Percentiles rank a stretch among this genome's conserved stretches.
phyloP scores from a whole-genome alignment of 2,113 vertebrate species.

The Upupa epops region DNA sequence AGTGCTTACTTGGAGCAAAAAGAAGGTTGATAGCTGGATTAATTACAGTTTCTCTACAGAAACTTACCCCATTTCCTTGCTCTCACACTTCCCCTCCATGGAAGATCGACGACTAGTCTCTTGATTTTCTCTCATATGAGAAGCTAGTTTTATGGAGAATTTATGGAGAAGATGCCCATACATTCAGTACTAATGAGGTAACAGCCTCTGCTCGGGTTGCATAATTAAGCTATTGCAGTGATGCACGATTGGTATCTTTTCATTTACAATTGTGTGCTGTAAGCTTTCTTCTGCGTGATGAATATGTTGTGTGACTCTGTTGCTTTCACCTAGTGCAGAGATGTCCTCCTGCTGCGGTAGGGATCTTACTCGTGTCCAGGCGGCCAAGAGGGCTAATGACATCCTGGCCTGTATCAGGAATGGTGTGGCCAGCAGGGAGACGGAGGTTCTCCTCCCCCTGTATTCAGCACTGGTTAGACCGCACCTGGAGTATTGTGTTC shows the following conservation, averaged over 20 bases:
- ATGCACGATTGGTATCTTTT: neutral
- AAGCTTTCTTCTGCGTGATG: neutral
- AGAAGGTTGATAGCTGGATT: neutral
- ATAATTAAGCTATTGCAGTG: neutral
- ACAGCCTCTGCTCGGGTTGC: neutral
- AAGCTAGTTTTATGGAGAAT: neutral
- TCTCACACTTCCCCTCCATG: neutral
- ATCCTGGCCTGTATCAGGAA: too few species aligned
- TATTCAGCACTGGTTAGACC: too few species aligned
- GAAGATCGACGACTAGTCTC: neutral
- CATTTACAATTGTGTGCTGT: rapidly evolving
- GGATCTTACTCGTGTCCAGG: rapidly evolving
- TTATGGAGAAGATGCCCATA: too few species aligned
- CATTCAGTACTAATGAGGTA: neutral
- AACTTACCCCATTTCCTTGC: neutral
- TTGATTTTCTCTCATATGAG: neutral
- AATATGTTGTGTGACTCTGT: neutral
- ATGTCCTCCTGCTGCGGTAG: rapidly evolving
- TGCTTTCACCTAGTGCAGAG: neutral
- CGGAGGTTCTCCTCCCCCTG: too few species aligned
- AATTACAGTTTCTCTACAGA: neutral
- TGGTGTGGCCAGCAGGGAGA: too few species aligned
- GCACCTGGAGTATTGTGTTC: too few species aligned
- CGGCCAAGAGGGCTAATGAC: too few species aligned
- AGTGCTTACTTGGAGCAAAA: neutral